phyloP scores from a whole-genome alignment of 2,888 invertebrate species.

The Pteria penguin region DNA sequence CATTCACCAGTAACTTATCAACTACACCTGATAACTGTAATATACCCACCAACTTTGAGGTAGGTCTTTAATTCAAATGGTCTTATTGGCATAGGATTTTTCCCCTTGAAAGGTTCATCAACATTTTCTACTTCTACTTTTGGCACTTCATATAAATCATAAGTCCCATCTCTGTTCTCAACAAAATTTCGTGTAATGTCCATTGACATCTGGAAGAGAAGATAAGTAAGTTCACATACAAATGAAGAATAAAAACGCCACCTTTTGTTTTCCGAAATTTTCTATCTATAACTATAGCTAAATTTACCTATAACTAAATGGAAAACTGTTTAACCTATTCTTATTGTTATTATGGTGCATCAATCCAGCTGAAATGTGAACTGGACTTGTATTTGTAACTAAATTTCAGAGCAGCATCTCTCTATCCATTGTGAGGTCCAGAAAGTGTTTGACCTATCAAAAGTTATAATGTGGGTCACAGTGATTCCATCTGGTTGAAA shows the following conservation, averaged over 20 bases:
- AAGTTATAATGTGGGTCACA: too few relatives aligned
- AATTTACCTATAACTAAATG: too few relatives aligned
- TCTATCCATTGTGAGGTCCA: too few relatives aligned
- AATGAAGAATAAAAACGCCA: background rate
- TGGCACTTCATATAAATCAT: conserved; percentile 79
- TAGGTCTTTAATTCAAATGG: conserved; percentile 85
- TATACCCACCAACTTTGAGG: conserved; percentile 85
- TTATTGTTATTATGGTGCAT: too few relatives aligned
- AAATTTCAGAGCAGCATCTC: too few relatives aligned
- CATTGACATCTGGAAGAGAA: conserved; percentile 82
- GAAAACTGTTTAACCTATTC: background rate
- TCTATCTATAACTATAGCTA: background rate
- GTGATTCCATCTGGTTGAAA: too few relatives aligned
- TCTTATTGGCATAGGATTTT: conserved; percentile 80
- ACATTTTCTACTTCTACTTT: conserved; percentile 71
- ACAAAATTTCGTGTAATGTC: conserved; percentile 85
- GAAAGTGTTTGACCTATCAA: too few relatives aligned
- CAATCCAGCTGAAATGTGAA: too few relatives aligned
- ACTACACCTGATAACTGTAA: too few relatives aligned
- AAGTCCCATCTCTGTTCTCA: conserved; percentile 84
- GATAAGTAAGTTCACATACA: background rate
- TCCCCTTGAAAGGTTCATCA: conserved; percentile 63
- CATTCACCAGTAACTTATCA: too few relatives aligned
- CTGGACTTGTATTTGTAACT: too few relatives aligned
- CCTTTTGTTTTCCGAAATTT: background rate